These are phyloP conservation scores for Microcebus lehilahytsara DNA, from an alignment of 2,113 vertebrate species.

Conservation along the genomic window DNA sequence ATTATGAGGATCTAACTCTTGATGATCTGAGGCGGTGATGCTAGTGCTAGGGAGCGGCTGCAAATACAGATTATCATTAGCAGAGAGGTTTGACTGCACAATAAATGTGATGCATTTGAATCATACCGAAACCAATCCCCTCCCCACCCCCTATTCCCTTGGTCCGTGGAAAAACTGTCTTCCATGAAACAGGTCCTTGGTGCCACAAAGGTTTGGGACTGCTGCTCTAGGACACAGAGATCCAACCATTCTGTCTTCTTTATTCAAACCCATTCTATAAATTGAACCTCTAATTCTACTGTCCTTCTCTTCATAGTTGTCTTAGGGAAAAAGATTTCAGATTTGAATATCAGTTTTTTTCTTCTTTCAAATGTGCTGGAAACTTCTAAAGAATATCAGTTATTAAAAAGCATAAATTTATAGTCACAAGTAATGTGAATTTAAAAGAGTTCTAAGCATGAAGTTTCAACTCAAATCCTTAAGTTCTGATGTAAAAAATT, in stretches of 20 bases:
- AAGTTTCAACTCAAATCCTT: constrained; percentile 13
- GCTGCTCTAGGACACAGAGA: neutral
- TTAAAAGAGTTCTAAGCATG: neutral
- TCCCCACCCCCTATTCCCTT: too few species aligned
- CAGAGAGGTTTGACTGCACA: too few species aligned
- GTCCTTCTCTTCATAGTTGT: neutral
- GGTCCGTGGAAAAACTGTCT: too few species aligned
- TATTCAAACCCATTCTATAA: neutral
- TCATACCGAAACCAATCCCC: too few species aligned
- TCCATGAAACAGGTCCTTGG: too few species aligned
- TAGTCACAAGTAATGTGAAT: neutral
- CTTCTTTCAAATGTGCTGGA: too few species aligned
- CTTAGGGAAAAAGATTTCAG: neutral
- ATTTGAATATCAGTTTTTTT: neutral
- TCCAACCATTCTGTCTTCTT: neutral
- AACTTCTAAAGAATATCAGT: neutral
- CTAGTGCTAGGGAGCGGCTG: too few species aligned
- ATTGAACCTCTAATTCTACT: neutral
- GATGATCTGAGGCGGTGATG: too few species aligned
- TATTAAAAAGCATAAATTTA: constrained; percentile 19
- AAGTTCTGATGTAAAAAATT: neutral
- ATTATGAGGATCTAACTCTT: too few species aligned
- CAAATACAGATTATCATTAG: too few species aligned
- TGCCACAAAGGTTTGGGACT: too few species aligned
- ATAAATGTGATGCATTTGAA: too few species aligned